phyloP scores from a whole-genome alignment of 2,113 vertebrate species.

The Myocastor coypus region DNA sequence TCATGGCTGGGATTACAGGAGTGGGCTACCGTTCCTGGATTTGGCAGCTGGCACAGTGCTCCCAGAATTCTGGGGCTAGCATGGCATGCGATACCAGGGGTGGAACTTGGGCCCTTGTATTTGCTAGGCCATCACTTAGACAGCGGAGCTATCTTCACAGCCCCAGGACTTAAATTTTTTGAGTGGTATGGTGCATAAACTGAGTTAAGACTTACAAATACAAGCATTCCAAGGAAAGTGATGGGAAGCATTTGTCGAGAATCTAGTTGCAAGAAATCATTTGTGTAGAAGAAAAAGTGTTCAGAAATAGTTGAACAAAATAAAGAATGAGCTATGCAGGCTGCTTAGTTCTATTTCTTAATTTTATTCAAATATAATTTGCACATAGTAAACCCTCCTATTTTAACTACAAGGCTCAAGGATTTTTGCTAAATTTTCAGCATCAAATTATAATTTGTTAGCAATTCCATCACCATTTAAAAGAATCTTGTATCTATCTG shows the following conservation, averaged over 20 bases:
- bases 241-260: not conserved
- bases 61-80: no score
- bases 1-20: no score
- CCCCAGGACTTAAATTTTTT: not conserved
- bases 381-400: not conserved
- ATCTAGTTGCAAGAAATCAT: not conserved
- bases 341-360: not conserved
- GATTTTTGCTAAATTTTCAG: not conserved
- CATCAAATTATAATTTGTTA: not conserved
- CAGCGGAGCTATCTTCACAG: no score
- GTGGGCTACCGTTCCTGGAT: no score
- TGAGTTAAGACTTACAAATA: not conserved
- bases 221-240: not conserved
- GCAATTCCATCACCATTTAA: not conserved
- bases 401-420: not conserved
- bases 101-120: no score
- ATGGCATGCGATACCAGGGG: no score
- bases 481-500: not conserved
- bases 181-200: not conserved
- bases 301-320: not conserved
- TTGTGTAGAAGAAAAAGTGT: not conserved
- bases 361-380: not conserved
- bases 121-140: no score
- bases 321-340: not conserved
- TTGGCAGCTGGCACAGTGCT: no score